phyloP scores from a whole-genome alignment of 2,888 invertebrate species.

The Pogonocherus hispidulus region DNA sequence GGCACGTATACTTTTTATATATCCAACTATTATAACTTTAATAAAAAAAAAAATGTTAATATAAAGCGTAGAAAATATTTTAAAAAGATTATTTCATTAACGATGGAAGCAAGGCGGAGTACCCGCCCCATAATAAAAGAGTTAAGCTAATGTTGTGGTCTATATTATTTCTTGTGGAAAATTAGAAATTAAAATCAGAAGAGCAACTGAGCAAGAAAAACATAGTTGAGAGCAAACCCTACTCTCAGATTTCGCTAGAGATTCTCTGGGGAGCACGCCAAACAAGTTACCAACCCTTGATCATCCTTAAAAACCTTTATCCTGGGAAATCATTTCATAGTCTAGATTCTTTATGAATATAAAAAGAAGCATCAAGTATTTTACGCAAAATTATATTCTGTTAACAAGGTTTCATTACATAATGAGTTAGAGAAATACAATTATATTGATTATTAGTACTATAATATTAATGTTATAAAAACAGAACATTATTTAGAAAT shows the following conservation, averaged over 20 bases:
- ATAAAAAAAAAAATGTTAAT: too few species aligned
- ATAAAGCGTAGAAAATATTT: neutral
- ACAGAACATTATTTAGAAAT: too few species aligned
- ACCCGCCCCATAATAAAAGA: slow-evolving; percentile 55
- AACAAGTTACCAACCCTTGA: slow-evolving; percentile 60
- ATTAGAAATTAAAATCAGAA: slow-evolving; percentile 59
- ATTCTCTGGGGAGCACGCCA: slow-evolving; percentile 49
- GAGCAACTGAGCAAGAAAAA: slow-evolving; percentile 54
- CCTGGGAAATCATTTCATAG: slow-evolving; percentile 60
- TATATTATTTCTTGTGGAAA: slow-evolving; percentile 50
- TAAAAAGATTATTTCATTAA: neutral
- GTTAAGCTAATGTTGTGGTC: slow-evolving; percentile 57
- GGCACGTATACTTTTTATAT: too few species aligned
- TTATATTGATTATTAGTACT: too few species aligned
- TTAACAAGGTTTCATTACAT: neutral
- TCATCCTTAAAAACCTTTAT: slow-evolving; percentile 60
- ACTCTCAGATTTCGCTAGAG: slow-evolving; percentile 53
- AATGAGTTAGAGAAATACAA: too few species aligned
- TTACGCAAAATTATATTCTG: neutral
- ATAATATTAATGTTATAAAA: too few species aligned
- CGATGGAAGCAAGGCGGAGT: slow-evolving; percentile 15
- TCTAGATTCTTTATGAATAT: slow-evolving; percentile 42
- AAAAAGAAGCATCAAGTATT: slow-evolving; percentile 27
- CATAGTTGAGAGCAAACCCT: slow-evolving; percentile 42
- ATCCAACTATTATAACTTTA: too few species aligned